These are phyloP conservation scores for Papilio elwesi DNA, from an alignment of 2,888 invertebrate genomes.

Conservation along the genomic window DNA sequence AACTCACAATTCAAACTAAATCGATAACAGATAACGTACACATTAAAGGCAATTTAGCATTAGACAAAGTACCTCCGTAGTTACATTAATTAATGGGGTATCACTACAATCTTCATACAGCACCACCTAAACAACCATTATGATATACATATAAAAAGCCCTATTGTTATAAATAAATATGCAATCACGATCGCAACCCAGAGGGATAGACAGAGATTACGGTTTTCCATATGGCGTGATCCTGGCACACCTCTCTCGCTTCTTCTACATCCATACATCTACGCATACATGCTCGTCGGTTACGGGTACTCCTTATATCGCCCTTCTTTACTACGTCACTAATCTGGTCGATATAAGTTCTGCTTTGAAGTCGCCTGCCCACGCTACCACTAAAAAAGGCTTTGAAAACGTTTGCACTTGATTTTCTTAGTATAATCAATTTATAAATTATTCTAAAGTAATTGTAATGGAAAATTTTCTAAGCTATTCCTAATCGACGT, in stretches of 20 bases:
- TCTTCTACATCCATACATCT: no score
- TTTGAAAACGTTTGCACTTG: neutral
- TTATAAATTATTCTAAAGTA: neutral
- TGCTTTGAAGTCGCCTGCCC: no score
- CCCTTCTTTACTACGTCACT: no score
- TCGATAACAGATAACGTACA: constrained; percentile 8
- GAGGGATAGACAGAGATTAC: no score
- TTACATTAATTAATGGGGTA: constrained; percentile 2
- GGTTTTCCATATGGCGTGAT: no score
- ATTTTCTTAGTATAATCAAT: constrained; percentile 4
- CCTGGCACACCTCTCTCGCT: no score
- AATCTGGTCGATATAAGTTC: no score
- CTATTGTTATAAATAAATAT: no score
- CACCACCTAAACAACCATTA: constrained; percentile 1
- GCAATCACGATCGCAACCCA: no score
- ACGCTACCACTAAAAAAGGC: neutral
- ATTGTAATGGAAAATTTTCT: neutral
- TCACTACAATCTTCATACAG: constrained; percentile 11
- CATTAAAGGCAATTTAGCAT: neutral
- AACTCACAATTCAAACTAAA: neutral
- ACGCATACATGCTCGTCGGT: no score
- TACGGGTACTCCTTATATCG: no score
- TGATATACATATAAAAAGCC: no score
- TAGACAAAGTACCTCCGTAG: neutral
- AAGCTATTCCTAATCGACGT: constrained; percentile 3